These are phyloP conservation scores for Lophochroa leadbeateri DNA, from an alignment of 2,113 vertebrate species.

Conservation along the genomic window DNA sequence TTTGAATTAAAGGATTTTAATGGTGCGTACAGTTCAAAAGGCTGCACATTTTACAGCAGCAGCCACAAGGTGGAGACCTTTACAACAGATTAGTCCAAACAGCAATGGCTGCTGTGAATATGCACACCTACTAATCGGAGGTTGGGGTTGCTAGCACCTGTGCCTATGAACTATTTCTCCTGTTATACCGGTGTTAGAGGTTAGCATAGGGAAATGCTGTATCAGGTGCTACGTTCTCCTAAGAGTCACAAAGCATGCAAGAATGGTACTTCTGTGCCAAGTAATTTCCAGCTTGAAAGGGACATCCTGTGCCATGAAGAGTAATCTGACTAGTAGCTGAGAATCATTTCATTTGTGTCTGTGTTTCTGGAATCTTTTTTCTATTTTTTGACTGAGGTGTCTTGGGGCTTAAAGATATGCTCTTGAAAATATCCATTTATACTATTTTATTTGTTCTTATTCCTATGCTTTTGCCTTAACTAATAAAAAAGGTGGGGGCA, in stretches of 20 bases:
- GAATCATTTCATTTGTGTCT: background rate
- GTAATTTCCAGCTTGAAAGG: background rate
- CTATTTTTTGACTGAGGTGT: background rate
- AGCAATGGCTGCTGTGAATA: background rate
- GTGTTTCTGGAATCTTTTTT: background rate
- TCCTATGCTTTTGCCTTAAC: background rate
- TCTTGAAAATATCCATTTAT: background rate
- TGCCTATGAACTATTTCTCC: background rate
- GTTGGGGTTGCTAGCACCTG: background rate
- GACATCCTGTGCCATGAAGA: too few species aligned
- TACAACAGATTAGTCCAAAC: slow-evolving; percentile 21
- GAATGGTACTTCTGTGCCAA: background rate
- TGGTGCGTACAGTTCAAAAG: background rate
- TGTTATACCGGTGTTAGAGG: background rate
- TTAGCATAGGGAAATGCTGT: background rate
- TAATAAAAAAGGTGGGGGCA: background rate
- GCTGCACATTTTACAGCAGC: background rate
- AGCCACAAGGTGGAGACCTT: slow-evolving; percentile 72
- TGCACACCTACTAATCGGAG: background rate
- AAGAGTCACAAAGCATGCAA: background rate
- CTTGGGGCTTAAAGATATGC: background rate
- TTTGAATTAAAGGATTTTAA: background rate
- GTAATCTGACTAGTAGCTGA: background rate
- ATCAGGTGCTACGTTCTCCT: background rate
- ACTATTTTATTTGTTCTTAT: background rate